phyloP scores from a whole-genome alignment of 2,888 invertebrate genomes.

The Neoaliturus tenellus region DNA sequence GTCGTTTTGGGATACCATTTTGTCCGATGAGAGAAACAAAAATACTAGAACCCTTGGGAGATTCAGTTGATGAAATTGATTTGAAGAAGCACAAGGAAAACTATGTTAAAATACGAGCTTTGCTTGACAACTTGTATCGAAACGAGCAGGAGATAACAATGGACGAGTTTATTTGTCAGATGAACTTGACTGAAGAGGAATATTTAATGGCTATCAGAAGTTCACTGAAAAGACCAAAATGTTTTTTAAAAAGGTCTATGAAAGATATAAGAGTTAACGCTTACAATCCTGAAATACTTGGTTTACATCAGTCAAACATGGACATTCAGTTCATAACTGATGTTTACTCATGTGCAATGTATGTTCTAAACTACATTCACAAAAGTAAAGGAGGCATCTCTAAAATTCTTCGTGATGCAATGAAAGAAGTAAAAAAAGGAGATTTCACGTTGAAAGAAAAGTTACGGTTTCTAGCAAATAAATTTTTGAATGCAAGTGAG shows the following conservation, averaged over 20 bases:
- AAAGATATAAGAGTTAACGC: constrained; percentile 59
- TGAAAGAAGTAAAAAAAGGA: constrained; percentile 49
- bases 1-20: constrained; percentile 64
- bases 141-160: constrained; percentile 49
- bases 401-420: constrained; percentile 60
- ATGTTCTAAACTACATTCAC: constrained; percentile 65
- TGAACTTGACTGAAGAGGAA: constrained; percentile 54
- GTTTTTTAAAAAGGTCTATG: constrained; percentile 58
- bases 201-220: constrained; percentile 59
- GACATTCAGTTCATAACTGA: constrained; percentile 67
- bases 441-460: no score
- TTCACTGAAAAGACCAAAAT: constrained; percentile 54
- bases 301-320: constrained; percentile 59
- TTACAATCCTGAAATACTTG: constrained; percentile 57
- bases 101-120: neutral
- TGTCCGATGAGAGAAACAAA: constrained; percentile 62
- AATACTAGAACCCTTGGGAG: constrained; percentile 41
- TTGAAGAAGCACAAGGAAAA: neutral
- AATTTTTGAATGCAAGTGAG: no score
- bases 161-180: constrained; percentile 56
- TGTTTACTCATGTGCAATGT: constrained; percentile 61
- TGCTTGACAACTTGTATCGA: neutral
- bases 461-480: no score
- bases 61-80: neutral
- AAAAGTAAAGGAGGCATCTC: constrained; percentile 65